Conservation (phyloP, 2,888 invertebrate species). For the Anoncus sp. region DNA sequence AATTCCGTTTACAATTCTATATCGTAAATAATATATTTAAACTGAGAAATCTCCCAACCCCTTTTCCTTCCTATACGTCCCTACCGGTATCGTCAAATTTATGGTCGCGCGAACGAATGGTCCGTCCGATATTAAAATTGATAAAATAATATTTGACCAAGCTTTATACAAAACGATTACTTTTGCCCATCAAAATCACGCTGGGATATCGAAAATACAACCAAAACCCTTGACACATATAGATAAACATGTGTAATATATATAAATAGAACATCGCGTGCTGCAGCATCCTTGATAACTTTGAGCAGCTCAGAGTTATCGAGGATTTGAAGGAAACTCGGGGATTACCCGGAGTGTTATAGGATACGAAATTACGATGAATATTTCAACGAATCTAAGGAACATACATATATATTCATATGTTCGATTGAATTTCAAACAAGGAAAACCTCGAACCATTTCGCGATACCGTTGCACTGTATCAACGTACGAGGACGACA, state of each 20-base stretch:
- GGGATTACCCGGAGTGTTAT: slow-evolving; percentile 7
- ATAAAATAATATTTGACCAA: not conserved
- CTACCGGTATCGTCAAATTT: slow-evolving; percentile 41
- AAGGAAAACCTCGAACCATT: slow-evolving; percentile 12
- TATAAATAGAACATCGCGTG: not conserved
- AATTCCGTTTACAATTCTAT: not conserved
- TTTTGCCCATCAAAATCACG: slow-evolving; percentile 4
- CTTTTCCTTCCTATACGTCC: too few relatives aligned
- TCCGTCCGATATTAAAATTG: slow-evolving; percentile 14
- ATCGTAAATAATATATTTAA: too few relatives aligned
- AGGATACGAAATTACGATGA: slow-evolving; percentile 29
- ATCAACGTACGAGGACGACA: slow-evolving; percentile 9
- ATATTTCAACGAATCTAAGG: slow-evolving; percentile 26
- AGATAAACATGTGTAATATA: not conserved
- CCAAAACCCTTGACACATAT: not conserved
- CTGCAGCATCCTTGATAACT: slow-evolving; percentile 33
- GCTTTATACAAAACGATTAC: slow-evolving; percentile 17
- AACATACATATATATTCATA: not conserved
- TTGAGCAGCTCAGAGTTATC: slow-evolving; percentile 19
- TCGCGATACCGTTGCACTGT: not conserved
- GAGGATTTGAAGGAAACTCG: slow-evolving; percentile 34
- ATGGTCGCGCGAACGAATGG: slow-evolving; percentile 36
- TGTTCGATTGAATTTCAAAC: slow-evolving; percentile 50
- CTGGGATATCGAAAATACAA: slow-evolving; percentile 12
- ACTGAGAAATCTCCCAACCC: too few relatives aligned